Base-by-base conservation (phyloP, 2,797 vertebrate genomes). In the Microtus agrestis region DNA sequence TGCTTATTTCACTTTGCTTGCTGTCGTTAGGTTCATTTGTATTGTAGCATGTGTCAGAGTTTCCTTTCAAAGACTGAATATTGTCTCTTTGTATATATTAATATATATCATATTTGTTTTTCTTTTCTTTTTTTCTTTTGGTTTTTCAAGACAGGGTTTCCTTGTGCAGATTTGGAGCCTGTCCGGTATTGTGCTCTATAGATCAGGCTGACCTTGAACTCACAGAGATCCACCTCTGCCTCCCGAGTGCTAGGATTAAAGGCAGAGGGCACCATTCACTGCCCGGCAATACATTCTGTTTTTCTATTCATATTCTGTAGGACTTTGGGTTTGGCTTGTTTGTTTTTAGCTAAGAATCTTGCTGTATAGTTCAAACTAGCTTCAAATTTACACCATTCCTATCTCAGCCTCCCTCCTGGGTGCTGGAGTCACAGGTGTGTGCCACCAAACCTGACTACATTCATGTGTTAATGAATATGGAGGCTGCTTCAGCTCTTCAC, bases 11-110 rank as follows among this genome's bases (percentile, higher is more conserved):
- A 27, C 19, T 40, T 29, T 51, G 65, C 14, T 8, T n/a, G 13
- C n/a, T 21, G 21, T 71, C 43, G 43, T 86, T 56, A n/a, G 12
- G 23, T 8, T 8, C 34, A 25, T 59, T 11, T 1, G 17, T 10
- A 25, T 15, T 9, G 5, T 8, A n/a, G 19, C 34, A 2, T 14
- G 1, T 40, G 51, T 77, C 74, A 8, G 25, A 67, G 43, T 63
- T 34, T 61, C 14, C 77, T 74, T 63, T n/a, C 51, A 31, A 74
- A 86, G 27, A 77, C 23, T 12, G 6, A 27, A 21, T 27, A 21
- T 59, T 27, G 27, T 1, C 14, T 14, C 12, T 5, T 23, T 25
- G 6, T 0, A 13, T 23, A 13, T 15, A 25, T 27, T 31, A 31
- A 63, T 9, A 1, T 37, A 12, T 0, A 6, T 25, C n/a, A 4